A percentile compares a stretch with the other conserved stretches of the same genome.
Conservation (phyloP, 2,113 vertebrate species). For the Scatophagus argus region DNA sequence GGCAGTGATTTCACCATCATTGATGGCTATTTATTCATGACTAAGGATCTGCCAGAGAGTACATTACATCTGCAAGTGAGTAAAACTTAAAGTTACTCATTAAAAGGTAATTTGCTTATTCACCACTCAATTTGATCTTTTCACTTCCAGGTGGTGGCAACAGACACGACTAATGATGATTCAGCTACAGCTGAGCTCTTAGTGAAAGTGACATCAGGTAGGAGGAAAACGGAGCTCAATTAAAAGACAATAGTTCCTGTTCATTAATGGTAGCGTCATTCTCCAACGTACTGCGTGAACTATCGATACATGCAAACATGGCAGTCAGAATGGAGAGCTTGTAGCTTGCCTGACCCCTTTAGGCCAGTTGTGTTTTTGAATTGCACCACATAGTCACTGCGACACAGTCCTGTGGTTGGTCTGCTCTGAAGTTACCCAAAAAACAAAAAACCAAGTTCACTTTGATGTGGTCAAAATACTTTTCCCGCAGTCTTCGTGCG, state of each 20-base stretch:
- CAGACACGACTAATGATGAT: constrained; percentile 67
- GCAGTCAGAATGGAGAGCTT: background rate
- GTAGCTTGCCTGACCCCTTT: background rate
- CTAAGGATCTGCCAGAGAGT: background rate
- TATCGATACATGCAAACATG: background rate
- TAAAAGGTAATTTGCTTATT: background rate
- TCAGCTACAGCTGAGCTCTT: constrained; percentile 40
- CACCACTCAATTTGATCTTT: background rate
- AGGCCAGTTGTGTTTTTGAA: background rate
- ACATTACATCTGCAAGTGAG: constrained; percentile 67
- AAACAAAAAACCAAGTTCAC: background rate
- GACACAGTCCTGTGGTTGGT: constrained; percentile 36
- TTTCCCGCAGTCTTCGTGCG: background rate
- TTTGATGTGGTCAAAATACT: background rate
- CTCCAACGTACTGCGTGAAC: background rate
- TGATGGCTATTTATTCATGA: constrained; percentile 83
- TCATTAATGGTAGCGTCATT: background rate
- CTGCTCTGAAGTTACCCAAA: constrained; percentile 14
- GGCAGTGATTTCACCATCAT: constrained; percentile 73
- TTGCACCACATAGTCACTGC: no score
- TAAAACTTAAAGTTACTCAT: background rate
- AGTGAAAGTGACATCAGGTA: constrained; percentile 77
- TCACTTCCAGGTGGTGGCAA: constrained; percentile 69
- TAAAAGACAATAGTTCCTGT: no score
- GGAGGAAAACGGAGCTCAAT: background rate